phyloP scores from a whole-genome alignment of 2,113 vertebrate genomes.

The Macroglossus sobrinus region DNA sequence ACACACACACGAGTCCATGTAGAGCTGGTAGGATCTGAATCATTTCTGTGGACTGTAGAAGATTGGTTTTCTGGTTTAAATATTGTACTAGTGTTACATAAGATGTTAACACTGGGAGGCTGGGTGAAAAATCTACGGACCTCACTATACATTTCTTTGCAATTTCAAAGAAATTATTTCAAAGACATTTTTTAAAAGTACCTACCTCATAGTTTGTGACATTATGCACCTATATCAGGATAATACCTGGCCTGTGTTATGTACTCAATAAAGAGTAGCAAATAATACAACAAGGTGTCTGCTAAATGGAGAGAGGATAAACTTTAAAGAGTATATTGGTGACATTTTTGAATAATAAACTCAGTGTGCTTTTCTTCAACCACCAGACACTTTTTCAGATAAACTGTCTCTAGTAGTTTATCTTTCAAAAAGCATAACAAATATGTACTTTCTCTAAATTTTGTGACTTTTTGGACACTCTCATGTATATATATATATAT shows the following conservation, averaged over 20 bases:
- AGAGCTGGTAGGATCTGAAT: neutral
- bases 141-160: neutral
- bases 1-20: neutral
- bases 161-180: neutral
- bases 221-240: neutral
- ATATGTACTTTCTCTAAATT: neutral
- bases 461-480: neutral
- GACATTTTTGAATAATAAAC: neutral
- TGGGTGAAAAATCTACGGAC: too few species aligned
- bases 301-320: neutral
- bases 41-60: neutral
- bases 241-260: neutral
- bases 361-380: neutral
- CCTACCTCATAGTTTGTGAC: neutral
- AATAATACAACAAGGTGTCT: neutral
- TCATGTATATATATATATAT: neutral
- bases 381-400: neutral
- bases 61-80: neutral
- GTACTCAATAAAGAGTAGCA: neutral
- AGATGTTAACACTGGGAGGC: neutral
- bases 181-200: neutral
- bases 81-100: accelerated
- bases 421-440: neutral
- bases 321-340: neutral
- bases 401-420: neutral